A percentile compares a stretch with the other conserved stretches of the same genome.
These are phyloP conservation scores for Thysanoteuthis rhombus DNA, from an alignment of 2,888 invertebrate species.

Conservation along the genomic window DNA sequence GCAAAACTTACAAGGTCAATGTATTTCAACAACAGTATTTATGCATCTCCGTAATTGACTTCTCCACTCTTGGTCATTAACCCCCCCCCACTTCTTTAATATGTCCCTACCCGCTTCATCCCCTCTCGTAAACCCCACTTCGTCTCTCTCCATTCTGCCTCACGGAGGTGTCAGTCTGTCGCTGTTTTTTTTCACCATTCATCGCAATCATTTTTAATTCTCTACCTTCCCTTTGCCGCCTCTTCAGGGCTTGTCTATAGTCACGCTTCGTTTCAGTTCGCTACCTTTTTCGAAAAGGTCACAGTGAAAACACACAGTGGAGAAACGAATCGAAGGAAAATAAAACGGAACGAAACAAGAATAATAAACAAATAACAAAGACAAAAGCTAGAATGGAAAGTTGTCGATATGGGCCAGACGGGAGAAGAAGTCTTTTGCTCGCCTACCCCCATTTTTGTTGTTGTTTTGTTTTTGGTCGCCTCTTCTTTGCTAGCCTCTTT, in stretches of 20 bases:
- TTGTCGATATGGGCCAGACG: background rate
- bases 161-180: constrained; percentile 12
- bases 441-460: background rate
- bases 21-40: background rate
- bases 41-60: no score
- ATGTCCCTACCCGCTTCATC: background rate
- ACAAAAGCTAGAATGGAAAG: background rate
- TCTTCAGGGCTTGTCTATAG: background rate
- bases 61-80: background rate
- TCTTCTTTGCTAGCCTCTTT: background rate
- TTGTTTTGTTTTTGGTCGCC: background rate
- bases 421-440: background rate
- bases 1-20: background rate
- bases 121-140: background rate
- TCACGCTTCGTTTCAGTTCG: background rate
- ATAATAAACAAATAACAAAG: background rate
- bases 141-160: background rate
- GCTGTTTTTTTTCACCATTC: background rate
- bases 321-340: background rate
- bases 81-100: background rate
- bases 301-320: background rate
- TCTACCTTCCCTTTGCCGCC: background rate
- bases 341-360: background rate
- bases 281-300: background rate
- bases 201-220: background rate